Conservation (phyloP, 1,140 invertebrate species). For the Drosophila rhopaloa region DNA sequence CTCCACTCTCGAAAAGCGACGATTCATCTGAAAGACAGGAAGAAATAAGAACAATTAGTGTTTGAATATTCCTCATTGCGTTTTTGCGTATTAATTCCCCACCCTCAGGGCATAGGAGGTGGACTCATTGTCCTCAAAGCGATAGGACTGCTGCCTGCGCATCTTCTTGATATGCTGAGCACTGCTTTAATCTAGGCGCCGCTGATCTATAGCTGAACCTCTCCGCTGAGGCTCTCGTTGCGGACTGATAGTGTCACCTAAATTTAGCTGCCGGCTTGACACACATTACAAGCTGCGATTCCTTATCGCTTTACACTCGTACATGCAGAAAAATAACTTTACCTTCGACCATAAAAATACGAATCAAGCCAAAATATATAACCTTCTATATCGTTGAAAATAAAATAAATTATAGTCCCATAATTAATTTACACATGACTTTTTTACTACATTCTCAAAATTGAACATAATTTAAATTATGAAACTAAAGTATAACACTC, state of each 20-base stretch:
- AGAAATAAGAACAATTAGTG: background rate
- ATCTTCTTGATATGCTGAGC: slow-evolving; percentile 50
- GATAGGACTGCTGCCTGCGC: slow-evolving; percentile 78
- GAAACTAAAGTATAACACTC: too few species aligned
- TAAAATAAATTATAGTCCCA: too few species aligned
- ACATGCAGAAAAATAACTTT: background rate
- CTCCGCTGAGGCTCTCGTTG: slow-evolving; percentile 38
- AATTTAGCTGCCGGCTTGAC: slow-evolving; percentile 66
- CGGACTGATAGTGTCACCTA: slow-evolving; percentile 68
- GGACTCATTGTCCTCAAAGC: slow-evolving; percentile 72
- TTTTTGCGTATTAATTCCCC: background rate
- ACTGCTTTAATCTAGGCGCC: slow-evolving; percentile 18
- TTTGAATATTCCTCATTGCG: background rate
- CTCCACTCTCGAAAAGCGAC: slow-evolving; percentile 94
- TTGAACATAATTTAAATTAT: too few species aligned
- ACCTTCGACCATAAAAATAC: too few species aligned
- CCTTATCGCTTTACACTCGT: slow-evolving; percentile 29
- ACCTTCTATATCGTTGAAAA: too few species aligned
- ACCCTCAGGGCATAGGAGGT: slow-evolving; percentile 56
- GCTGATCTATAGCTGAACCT: slow-evolving; percentile 42
- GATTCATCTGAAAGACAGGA: slow-evolving; percentile 84
- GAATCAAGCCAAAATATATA: too few species aligned
- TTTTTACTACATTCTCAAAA: too few species aligned
- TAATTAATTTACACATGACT: too few species aligned
- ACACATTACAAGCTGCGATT: slow-evolving; percentile 56